Base-by-base conservation (phyloP, 2,888 invertebrate species). In the Eristalinus aeneus region DNA sequence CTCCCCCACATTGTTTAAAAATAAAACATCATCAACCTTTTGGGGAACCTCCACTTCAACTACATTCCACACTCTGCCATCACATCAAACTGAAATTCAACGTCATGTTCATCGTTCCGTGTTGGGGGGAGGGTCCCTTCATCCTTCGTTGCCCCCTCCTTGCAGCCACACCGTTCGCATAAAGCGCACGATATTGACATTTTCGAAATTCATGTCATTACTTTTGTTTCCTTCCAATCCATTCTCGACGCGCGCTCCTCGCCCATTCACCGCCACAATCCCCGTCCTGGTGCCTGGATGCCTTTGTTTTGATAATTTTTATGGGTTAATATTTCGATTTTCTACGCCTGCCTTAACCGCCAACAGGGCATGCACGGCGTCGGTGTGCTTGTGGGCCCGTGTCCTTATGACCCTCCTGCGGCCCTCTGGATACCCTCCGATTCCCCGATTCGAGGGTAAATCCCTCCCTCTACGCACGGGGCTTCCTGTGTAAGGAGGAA, bases 301-400 rank as follows among this genome's bases (percentile, higher is more conserved):
- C 11, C 32, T 60, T 31, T 75, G 67, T 75, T 75, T 75, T 75
- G 75, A 75, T 75, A 60, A 75, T 75, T 75, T 60, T 75, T 75
- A 75, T 67, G 75, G 60, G 67, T 75, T 75, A 75, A 60, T 60
- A 75, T 75, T 75, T 75, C 67, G 67, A 60, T 75, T 75, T 67
- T 32, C 39, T 67, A 67, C 75, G 53, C 46, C 67, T 67, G 46
- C 53, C 67, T 46, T 58, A 53, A 39, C 12, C 56, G 54, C 56
- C 53, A 73, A 53, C 22, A 36, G 53, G 36, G 64, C 36, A 74
- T 64, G 73, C 73, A 39, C 12, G 4, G 56, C 23, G 23, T 12
- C 39, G 3, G 39, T 12, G n/a, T n/a, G n/a, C 4, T 46, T 46
- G 46, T 46, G 8, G 12, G 39, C 39, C 39, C 39, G 46, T 46